Evolutionary conservation across 2,888 invertebrate species (phyloP).

Genomic region (Heliconius aoede): DNA sequence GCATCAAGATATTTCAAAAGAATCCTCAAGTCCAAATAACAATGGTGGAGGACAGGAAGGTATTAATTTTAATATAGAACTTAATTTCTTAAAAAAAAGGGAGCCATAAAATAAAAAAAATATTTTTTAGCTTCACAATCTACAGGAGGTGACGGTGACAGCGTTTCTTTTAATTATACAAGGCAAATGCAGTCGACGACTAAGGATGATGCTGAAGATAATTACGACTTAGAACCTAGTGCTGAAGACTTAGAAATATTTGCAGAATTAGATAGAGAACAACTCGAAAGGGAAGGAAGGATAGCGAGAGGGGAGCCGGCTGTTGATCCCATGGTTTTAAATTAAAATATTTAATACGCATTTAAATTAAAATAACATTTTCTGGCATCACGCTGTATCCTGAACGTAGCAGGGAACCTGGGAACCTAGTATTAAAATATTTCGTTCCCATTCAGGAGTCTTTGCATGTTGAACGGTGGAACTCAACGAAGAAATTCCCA

Average conservation of each 20-base stretch:
- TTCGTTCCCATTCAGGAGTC: too few species aligned
- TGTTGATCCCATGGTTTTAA: slow-evolving; percentile 74
- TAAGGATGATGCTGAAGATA: slow-evolving; percentile 55
- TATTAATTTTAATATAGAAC: neutral
- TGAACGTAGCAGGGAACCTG: too few species aligned
- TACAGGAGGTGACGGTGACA: slow-evolving; percentile 58
- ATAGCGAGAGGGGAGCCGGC: slow-evolving; percentile 75
- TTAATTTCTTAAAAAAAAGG: neutral
- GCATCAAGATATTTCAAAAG: neutral
- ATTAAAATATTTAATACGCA: slow-evolving; percentile 44
- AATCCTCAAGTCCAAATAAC: neutral
- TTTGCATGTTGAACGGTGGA: too few species aligned
- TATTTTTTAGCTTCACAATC: slow-evolving; percentile 25
- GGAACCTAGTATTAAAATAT: too few species aligned
- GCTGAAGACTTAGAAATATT: slow-evolving; percentile 76
- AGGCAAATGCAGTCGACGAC: slow-evolving; percentile 54
- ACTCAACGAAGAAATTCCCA: too few species aligned
- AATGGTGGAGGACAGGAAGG: neutral
- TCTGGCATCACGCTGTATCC: too few species aligned
- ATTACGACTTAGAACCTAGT: slow-evolving; percentile 66
- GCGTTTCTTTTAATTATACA: slow-evolving; percentile 64
- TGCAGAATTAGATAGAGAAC: slow-evolving; percentile 69
- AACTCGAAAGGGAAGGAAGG: slow-evolving; percentile 69
- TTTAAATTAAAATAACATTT: neutral
- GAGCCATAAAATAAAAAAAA: too few species aligned